These are phyloP conservation scores for Potorous gilbertii DNA, from an alignment of 2,797 vertebrate genomes.

Conservation along the genomic window DNA sequence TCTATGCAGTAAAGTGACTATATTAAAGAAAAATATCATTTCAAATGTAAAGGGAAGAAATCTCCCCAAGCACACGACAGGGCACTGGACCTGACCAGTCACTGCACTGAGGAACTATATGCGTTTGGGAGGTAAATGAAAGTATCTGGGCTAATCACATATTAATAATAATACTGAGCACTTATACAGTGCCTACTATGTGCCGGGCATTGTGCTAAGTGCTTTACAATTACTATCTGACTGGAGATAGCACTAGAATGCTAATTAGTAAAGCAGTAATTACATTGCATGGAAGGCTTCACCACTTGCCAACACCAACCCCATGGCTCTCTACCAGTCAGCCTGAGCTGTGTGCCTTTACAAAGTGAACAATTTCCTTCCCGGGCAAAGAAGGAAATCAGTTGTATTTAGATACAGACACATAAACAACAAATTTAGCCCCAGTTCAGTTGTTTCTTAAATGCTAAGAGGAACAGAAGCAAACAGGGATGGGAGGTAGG, in stretches of 20 bases:
- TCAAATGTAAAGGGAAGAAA: conserved; percentile 15
- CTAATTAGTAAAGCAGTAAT: conserved; percentile 10
- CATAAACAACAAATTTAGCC: conserved; percentile 2
- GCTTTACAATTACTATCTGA: background rate
- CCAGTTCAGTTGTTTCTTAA: conserved; percentile 15
- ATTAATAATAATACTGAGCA: background rate
- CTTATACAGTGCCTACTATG: background rate
- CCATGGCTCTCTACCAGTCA: conserved; percentile 29
- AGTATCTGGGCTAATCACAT: background rate
- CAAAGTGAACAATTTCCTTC: conserved; percentile 41
- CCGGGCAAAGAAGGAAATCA: conserved; percentile 23
- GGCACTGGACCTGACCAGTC: conserved; percentile 7
- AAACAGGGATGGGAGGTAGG: conserved; percentile 33
- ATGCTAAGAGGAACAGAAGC: conserved; percentile 6
- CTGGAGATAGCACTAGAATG: background rate
- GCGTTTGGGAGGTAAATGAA: conserved; percentile 47
- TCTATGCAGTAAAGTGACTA: conserved; percentile 36
- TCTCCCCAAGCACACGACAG: conserved; percentile 12
- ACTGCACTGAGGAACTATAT: conserved; percentile 4
- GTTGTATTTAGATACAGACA: conserved; percentile 15
- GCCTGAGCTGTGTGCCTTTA: background rate
- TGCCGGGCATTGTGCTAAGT: background rate
- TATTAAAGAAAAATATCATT: conserved; percentile 40
- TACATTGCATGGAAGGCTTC: conserved; percentile 20
- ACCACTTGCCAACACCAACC: background rate